phyloP scores from a whole-genome alignment of 2,797 vertebrate species.

The Takifugu ocellatus region DNA sequence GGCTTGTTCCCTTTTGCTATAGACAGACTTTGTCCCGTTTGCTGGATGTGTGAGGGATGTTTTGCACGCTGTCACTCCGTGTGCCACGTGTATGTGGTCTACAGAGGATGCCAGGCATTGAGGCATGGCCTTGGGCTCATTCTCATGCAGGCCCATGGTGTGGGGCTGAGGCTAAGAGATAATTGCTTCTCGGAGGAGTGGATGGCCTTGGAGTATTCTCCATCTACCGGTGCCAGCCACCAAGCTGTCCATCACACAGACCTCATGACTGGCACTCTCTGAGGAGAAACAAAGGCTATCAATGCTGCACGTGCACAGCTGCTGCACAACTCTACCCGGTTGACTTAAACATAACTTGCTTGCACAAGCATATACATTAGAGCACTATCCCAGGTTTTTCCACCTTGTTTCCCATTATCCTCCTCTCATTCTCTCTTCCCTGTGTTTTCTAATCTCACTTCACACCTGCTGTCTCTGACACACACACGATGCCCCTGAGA shows the following conservation, averaged over 20 bases:
- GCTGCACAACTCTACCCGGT: slow-evolving; percentile 52
- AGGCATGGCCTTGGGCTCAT: slow-evolving; percentile 63
- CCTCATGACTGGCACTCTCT: slow-evolving; percentile 46
- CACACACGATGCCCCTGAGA: slow-evolving; percentile 69
- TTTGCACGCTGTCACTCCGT: slow-evolving; percentile 27
- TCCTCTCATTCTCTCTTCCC: slow-evolving; percentile 29
- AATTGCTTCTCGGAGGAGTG: slow-evolving; percentile 68
- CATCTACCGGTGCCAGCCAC: slow-evolving; percentile 61
- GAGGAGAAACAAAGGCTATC: slow-evolving; percentile 65
- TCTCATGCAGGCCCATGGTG: slow-evolving; percentile 62
- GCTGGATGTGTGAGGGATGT: slow-evolving; percentile 20
- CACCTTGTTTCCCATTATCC: slow-evolving; percentile 50
- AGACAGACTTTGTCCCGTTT: slow-evolving; percentile 7
- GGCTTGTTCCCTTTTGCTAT: slow-evolving; percentile 11
- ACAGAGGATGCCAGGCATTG: slow-evolving; percentile 43
- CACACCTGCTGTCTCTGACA: slow-evolving; percentile 75
- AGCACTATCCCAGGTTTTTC: slow-evolving; percentile 40
- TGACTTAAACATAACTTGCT: slow-evolving; percentile 51
- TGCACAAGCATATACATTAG: slow-evolving; percentile 38
- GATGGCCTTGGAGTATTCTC: slow-evolving; percentile 58
- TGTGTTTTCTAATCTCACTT: slow-evolving; percentile 72
- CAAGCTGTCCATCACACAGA: slow-evolving; percentile 64
- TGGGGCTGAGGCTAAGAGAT: slow-evolving; percentile 63
- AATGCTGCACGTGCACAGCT: slow-evolving; percentile 59
- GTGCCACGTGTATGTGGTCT: slow-evolving; percentile 32